Evolutionary conservation across 2,797 vertebrate species (phyloP), one percentile per base, ranked within the genome.

Genomic region (Decapterus maruadsi): DNA sequence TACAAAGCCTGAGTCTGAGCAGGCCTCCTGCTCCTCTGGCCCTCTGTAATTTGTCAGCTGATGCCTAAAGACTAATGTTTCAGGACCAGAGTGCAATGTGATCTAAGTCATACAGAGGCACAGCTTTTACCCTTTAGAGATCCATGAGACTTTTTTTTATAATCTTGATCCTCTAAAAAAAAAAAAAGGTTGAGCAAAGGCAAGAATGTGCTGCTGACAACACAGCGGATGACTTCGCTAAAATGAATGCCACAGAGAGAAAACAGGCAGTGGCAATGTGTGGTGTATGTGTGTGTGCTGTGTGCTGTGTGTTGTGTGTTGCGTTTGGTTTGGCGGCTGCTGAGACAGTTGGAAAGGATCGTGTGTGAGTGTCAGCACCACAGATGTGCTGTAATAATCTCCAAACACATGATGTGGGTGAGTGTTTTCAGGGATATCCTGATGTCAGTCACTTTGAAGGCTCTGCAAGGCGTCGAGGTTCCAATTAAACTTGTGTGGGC

Each of bases 51-150:
- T 74, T 81, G 43, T 78, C 38, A 2, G 17, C 48, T 50, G 51
- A 85, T 66, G 72, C 83, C 87, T 73, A 67, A 83, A 82, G 84
- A 83, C 79, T 77, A 74, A 85, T 86, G 83, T 87, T 83, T 81
- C 73, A 19, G 1, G 58, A 54, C 66, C 46, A 36, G 50, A 51
- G 68, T 59, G 62, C 54, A 72, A 65, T 10, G 42, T 80, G 81
- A 87, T 75, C 84, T 75, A 78, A 78, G 63, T 70, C 76, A 81
- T 64, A 79, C 38, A 66, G 56, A 54, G 70, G 58, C 65, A 73
- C 45, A 40, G n/a, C 53, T 48, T 43, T 68, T 6, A 74, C 82
- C 83, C 78, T 65, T 1, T 69, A 54, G 68, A 88, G 84, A 61
- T 63, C 72, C n/a, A 57, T 58, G 61, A 4, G 8, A 60, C 48